phyloP scores from a whole-genome alignment of 2,797 vertebrate genomes.

The Brachyalestes nurse region DNA sequence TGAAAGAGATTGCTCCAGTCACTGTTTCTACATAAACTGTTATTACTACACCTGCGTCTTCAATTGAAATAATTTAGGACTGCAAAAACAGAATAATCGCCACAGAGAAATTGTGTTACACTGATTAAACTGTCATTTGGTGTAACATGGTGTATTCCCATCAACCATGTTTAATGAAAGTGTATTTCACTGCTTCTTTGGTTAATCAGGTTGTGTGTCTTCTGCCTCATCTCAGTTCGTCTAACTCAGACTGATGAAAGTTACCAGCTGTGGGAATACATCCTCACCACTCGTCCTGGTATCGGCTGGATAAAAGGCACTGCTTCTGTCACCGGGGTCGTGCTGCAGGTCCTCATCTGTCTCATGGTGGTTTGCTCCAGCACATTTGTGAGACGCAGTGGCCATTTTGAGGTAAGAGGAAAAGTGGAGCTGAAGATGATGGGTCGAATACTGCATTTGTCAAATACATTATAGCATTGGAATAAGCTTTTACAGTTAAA shows the following conservation, averaged over 20 bases:
- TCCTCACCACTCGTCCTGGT: slow-evolving; percentile 78
- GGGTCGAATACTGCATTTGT: not conserved
- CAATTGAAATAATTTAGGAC: not conserved
- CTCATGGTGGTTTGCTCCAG: slow-evolving; percentile 85
- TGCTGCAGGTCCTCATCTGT: slow-evolving; percentile 78
- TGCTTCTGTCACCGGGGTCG: slow-evolving; percentile 78
- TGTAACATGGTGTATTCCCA: not conserved
- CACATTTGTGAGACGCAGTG: slow-evolving; percentile 83
- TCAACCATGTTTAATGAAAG: not conserved
- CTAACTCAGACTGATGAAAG: slow-evolving; percentile 54
- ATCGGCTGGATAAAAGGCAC: slow-evolving; percentile 83
- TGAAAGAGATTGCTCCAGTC: not conserved
- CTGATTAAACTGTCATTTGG: not conserved
- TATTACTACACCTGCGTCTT: not conserved
- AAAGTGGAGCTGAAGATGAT: not conserved
- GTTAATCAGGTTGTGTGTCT: not conserved
- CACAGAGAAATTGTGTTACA: not conserved
- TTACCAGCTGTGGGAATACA: slow-evolving; percentile 81
- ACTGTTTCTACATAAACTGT: not conserved
- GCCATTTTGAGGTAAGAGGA: slow-evolving; percentile 85
- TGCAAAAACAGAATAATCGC: not conserved
- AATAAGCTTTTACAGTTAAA: not conserved
- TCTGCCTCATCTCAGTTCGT: slow-evolving; percentile 63
- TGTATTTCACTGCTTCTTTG: not conserved
- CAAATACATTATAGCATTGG: not conserved